These are phyloP conservation scores for Entomyzon cyanotis DNA, from an alignment of 2,113 vertebrate genomes.

Conservation along the genomic window DNA sequence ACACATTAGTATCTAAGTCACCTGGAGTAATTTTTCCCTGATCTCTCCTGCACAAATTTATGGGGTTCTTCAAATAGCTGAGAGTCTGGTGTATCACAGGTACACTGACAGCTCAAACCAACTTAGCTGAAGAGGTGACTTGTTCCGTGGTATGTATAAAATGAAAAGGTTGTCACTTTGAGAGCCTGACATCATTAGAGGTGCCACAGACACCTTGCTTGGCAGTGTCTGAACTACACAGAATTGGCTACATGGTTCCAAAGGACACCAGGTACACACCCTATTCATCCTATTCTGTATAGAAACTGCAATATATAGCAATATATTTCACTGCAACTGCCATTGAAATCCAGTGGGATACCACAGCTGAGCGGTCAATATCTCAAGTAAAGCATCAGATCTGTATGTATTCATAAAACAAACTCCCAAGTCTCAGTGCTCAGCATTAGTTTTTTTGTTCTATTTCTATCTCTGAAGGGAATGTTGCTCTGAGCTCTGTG, in stretches of 20 bases:
- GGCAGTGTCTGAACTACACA: not conserved
- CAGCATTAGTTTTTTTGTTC: not conserved
- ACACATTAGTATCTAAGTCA: not conserved
- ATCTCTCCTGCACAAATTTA: not conserved
- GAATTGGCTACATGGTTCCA: not conserved
- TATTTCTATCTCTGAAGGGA: not conserved
- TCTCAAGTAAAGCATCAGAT: not conserved
- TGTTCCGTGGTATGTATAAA: not conserved
- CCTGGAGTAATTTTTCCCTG: not conserved
- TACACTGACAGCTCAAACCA: not conserved
- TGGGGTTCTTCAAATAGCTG: not conserved
- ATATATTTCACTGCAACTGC: not conserved
- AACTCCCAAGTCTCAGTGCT: not conserved
- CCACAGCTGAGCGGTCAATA: fast-evolving
- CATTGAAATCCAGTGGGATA: not conserved
- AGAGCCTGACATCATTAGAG: not conserved
- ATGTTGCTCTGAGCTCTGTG: not conserved
- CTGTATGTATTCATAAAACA: not conserved
- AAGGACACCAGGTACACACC: not conserved
- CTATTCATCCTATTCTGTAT: not conserved
- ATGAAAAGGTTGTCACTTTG: not conserved
- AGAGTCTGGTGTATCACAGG: not conserved
- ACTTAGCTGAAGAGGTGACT: not conserved
- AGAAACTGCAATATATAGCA: not conserved
- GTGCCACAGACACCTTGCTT: not conserved